Evolutionary conservation across 2,888 invertebrate species (phyloP).

Genomic region (Iphiclides podalirius): DNA sequence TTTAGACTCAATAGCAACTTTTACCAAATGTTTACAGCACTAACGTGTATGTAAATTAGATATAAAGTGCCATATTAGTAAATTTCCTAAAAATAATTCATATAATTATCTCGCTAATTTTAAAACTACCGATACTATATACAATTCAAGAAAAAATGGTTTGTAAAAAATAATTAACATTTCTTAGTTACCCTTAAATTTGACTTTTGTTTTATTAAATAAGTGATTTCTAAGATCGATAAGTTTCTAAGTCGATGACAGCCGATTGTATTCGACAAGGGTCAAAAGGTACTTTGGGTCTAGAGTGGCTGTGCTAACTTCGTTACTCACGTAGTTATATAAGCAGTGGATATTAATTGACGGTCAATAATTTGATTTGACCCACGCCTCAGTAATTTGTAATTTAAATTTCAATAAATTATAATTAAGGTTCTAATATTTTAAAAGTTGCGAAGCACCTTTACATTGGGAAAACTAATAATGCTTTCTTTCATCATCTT

Average conservation of each 20-base stretch:
- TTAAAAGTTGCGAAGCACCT: background rate
- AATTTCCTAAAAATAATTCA: too few relatives aligned
- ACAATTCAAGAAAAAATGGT: too few relatives aligned
- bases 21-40: too few relatives aligned
- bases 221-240: slow-evolving; percentile 3
- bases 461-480: background rate
- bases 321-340: slow-evolving; percentile 19
- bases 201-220: too few relatives aligned
- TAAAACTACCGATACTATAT: too few relatives aligned
- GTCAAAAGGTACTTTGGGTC: slow-evolving; percentile 14
- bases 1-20: too few relatives aligned
- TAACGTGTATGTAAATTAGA: too few relatives aligned
- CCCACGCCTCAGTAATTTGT: slow-evolving; percentile 2
- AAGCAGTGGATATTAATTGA: slow-evolving; percentile 20
- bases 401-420: background rate
- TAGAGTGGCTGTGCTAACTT: slow-evolving; percentile 20
- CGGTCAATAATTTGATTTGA: slow-evolving; percentile 14
- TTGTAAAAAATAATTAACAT: too few relatives aligned
- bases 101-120: too few relatives aligned
- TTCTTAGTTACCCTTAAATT: too few relatives aligned
- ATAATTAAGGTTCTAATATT: background rate
- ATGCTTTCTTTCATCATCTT: too few relatives aligned
- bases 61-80: too few relatives aligned
- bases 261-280: slow-evolving; percentile 15
- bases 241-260: slow-evolving; percentile 14